Conservation (phyloP, 1,140 invertebrate species). For the Eciton burchellii region DNA sequence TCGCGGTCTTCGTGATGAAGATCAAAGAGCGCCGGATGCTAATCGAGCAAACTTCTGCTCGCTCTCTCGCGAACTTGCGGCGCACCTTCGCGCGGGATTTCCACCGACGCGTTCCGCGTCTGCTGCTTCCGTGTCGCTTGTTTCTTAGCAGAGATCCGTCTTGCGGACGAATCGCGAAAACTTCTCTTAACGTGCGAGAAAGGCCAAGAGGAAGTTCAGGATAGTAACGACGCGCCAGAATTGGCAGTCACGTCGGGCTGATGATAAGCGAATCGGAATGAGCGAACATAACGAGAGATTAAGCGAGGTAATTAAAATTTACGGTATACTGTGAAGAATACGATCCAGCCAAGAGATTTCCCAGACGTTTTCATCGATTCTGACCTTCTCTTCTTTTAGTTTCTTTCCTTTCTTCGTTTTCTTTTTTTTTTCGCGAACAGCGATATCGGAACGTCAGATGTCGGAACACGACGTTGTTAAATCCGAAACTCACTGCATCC, state of each 20-base stretch:
- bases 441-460: not conserved
- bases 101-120: not conserved
- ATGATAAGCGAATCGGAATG: no score
- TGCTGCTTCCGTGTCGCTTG: not conserved
- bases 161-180: not conserved
- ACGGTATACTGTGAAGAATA: no score
- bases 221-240: no score
- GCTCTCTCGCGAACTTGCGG: conserved; percentile 24
- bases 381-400: no score
- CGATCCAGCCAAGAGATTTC: no score
- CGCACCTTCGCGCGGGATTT: not conserved
- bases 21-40: conserved; percentile 48
- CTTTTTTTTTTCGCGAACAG: not conserved
- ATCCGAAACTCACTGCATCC: conserved; percentile 2
- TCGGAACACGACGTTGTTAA: not conserved
- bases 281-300: no score
- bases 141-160: conserved; percentile 3
- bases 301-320: no score
- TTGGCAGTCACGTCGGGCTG: no score
- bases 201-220: no score
- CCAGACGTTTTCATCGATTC: no score
- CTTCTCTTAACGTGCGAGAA: not conserved
- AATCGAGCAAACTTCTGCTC: conserved; percentile 41
- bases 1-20: conserved; percentile 2
- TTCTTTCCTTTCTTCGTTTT: no score